Evolutionary conservation across 2,113 vertebrate genomes (phyloP), one percentile per base, ranked within the genome.

Genomic region (Pitta sordida): DNA sequence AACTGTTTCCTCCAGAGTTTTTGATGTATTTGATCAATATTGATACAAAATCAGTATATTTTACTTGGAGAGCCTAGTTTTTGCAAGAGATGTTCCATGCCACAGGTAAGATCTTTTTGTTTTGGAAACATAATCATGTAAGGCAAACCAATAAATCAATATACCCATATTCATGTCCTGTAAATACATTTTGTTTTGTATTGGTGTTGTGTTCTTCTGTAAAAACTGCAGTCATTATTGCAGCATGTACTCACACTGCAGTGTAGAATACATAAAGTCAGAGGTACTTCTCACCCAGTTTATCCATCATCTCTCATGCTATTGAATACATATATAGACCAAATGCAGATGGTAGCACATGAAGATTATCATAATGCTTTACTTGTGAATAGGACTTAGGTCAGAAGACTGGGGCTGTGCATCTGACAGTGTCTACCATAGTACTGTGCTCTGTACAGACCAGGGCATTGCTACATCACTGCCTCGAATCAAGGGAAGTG

Each of bases 1-100:
- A 93, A 36, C 77, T 88, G 62, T 96, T 97, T 98, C 98, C 98
- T 98, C 98, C 98, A 97, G 96, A 98, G 97, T 94, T 98, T 98
- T 98, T 98, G 96, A 94, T 96, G 90, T 96, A 92, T 49, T 92
- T 94, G 95, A 70, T 88, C n/a, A 27, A 26, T 89, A 83, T 84
- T 92, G 76, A 59, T 80, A 68, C 30, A 65, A 93, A 95, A 93
- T 67, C 27, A 30, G 30, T 83, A 39, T 63, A 39, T 51, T 79
- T 69, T 52, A 70, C 71, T 86, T 44, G 86, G 60, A 92, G 52
- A 94, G 29, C 41, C 53, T 74, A 89, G 51, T 91, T 88, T 95
- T 85, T 91, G 67, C 77, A 75, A 75, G 60, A 83, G 49, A 17
- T 90, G 64, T 90, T 91, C 84, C 64, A 11, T 71, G 10, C 36